These are phyloP conservation scores for Archilochus colubris DNA, from an alignment of 2,113 vertebrate species.

Conservation along the genomic window DNA sequence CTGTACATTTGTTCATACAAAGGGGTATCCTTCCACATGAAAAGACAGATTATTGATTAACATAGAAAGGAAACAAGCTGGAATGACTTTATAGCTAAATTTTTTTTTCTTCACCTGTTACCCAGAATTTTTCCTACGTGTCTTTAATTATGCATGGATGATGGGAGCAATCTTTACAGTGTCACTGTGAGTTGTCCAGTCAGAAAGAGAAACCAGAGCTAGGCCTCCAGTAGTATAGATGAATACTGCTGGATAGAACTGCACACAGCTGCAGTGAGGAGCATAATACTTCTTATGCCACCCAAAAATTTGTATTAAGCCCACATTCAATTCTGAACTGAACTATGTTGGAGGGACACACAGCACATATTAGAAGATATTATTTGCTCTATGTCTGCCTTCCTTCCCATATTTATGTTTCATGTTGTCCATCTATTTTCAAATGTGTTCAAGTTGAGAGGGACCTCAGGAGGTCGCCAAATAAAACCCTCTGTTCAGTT, in stretches of 20 bases:
- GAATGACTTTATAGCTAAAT: background rate
- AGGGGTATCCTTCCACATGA: fast-evolving
- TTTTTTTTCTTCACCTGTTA: background rate
- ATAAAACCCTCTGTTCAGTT: background rate
- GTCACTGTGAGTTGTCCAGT: background rate
- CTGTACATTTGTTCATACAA: background rate
- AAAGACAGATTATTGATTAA: background rate
- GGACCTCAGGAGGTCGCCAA: background rate
- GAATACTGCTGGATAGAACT: background rate
- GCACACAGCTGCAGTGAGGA: background rate
- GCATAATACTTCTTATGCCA: background rate
- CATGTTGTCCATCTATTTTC: background rate
- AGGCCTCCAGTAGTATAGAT: background rate
- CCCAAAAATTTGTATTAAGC: background rate
- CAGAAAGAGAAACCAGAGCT: background rate
- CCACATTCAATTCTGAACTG: background rate
- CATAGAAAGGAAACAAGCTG: background rate
- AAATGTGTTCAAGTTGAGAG: background rate
- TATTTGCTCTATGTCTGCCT: background rate
- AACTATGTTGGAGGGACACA: background rate
- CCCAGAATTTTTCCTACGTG: background rate
- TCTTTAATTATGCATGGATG: background rate
- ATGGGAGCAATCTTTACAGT: background rate
- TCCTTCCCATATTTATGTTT: background rate
- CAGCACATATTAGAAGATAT: background rate